Base-by-base conservation (phyloP, 2,888 invertebrate genomes). In the Platerodrilus igneus region DNA sequence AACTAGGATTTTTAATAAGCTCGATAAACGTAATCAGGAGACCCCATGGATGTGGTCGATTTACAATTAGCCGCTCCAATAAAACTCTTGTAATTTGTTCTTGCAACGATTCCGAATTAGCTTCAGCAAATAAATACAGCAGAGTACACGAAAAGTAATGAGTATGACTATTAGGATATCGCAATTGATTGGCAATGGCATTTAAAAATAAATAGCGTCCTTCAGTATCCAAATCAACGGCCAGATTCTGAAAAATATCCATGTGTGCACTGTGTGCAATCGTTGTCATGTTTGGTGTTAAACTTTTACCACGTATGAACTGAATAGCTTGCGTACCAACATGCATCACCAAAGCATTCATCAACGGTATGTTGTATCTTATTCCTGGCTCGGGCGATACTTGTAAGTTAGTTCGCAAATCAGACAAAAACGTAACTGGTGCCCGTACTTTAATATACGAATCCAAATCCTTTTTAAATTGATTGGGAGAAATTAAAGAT, bases 211-310 rank as follows among this genome's bases (percentile, higher is more conserved):
- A 71, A 68, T 99, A 99, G 28, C 94, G 83, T 67, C 96, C 99
- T 73, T 99, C 97, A 7, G 90, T 95, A 67, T 99, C 97, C 48
- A 99, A 79, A 69, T 96, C 95, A 1, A 97, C 96, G 1, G 95
- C 95, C 54, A 99, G 78, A 72, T 96, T 97, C 72, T 99, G 97
- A 78, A 99, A 99, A 55, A 99, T 97, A 68, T 99, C 99, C 96
- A 99, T 99, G 68, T 95, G 97, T 1, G 97, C 88, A 18, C 95
- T 94, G 66, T 97, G 96, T 1, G 94, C 91, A 49, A 99, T 96
- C n/a, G 95, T 96, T 26, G 91, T 84, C 84, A 95, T 94, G 63
- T 87, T 95, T 1, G 96, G 95, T 2, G 90, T 86, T 57, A 86
- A 85, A 28, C 90, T 87, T 68, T 95, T 95, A 57, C 81, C 81